Evolutionary conservation across 2,797 vertebrate genomes (phyloP).

Genomic region (Enteromius afrohamiltoni): DNA sequence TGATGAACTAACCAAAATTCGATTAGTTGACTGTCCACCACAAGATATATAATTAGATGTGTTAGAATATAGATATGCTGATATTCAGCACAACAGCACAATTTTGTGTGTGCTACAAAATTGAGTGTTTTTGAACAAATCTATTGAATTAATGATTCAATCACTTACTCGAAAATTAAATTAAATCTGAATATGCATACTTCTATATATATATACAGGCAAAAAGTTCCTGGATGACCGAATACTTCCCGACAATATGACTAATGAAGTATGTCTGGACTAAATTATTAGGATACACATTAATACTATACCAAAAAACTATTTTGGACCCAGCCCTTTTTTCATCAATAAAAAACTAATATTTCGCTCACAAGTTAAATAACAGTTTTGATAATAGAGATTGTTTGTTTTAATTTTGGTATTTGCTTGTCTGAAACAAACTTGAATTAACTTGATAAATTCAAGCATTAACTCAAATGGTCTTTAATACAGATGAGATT

Average conservation of each 20-base stretch:
- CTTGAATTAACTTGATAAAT: neutral
- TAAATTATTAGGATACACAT: neutral
- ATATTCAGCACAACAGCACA: neutral
- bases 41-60: neutral
- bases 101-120: neutral
- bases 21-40: neutral
- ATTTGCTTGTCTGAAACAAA: neutral
- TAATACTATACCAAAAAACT: neutral
- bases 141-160: neutral
- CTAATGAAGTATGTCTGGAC: neutral
- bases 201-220: neutral
- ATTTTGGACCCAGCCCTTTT: neutral
- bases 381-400: neutral
- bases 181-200: neutral
- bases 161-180: neutral
- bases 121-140: neutral
- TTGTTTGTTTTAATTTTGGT: neutral
- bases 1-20: neutral
- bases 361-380: neutral
- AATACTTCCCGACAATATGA: neutral
- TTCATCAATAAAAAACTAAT: too few species aligned
- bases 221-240: neutral
- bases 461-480: neutral
- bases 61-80: neutral
- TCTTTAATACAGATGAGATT: neutral